Conservation (phyloP, 2,888 invertebrate species). For the Argyra leucocephala region DNA sequence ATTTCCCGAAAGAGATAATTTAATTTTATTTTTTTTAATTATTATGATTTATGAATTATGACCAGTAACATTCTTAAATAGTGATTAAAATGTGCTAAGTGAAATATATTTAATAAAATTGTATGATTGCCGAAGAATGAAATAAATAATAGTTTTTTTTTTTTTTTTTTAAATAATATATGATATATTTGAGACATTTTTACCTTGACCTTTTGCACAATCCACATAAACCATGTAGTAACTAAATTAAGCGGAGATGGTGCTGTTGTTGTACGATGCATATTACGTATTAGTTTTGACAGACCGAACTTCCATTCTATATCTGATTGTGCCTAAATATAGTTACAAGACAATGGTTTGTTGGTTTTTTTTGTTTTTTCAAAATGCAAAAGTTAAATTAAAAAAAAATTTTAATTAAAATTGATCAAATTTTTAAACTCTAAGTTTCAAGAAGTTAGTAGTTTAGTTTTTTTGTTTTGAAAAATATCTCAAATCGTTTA, state of each 20-base stretch:
- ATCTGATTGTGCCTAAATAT: slow-evolving; percentile 84
- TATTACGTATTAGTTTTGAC: slow-evolving; percentile 94
- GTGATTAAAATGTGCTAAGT: no score
- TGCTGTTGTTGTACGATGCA: slow-evolving; percentile 95
- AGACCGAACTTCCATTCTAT: slow-evolving; percentile 99
- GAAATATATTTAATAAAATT: background rate
- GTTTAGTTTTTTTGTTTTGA: no score
- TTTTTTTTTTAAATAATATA: background rate
- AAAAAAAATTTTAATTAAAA: no score
- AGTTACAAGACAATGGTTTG: slow-evolving; percentile 6
- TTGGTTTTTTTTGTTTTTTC: background rate
- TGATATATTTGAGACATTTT: background rate
- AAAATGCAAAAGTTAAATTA: background rate
- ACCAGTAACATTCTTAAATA: no score
- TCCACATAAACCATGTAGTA: slow-evolving; percentile 84
- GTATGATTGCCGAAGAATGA: background rate
- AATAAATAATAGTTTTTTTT: background rate
- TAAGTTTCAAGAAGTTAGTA: no score
- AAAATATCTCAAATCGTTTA: no score
- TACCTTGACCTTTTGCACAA: slow-evolving; percentile 70
- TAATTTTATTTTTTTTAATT: no score
- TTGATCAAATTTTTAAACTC: no score
- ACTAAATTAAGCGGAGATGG: slow-evolving; percentile 96
- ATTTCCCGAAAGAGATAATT: no score
- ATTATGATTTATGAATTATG: no score